These are phyloP conservation scores for Aegotheles bennettii DNA, from an alignment of 2,113 vertebrate genomes.

Conservation along the genomic window DNA sequence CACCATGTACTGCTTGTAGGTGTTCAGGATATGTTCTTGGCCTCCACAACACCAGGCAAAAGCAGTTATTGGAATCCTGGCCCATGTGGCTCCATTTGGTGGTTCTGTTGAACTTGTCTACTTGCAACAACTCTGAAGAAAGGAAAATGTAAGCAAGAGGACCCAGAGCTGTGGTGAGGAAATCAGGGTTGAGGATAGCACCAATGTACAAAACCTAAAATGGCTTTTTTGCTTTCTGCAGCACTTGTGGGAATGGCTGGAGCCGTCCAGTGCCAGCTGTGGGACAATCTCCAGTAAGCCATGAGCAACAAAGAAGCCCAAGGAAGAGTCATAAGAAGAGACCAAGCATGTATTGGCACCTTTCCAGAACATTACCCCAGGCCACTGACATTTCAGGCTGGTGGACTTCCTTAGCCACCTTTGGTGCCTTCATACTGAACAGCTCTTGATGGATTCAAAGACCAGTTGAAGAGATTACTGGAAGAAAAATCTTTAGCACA, in stretches of 20 bases:
- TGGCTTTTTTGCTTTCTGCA: background rate
- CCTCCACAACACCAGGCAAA: background rate
- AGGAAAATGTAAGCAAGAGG: background rate
- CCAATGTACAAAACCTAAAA: background rate
- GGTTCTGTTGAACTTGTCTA: background rate
- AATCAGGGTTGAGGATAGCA: background rate
- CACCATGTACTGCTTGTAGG: background rate
- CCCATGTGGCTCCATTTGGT: background rate
- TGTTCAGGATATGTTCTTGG: background rate
- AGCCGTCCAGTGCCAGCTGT: background rate
- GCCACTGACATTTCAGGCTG: background rate
- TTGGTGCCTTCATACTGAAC: background rate
- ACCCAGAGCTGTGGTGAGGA: background rate
- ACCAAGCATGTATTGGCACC: background rate
- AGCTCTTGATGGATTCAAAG: background rate
- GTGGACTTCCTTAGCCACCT: background rate
- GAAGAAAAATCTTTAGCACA: background rate
- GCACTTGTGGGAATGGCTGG: background rate
- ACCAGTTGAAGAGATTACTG: background rate
- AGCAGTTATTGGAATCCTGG: background rate
- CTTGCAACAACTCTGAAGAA: background rate
- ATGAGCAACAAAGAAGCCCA: background rate
- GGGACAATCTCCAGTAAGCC: background rate
- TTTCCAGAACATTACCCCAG: background rate
- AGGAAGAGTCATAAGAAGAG: background rate